Evolutionary conservation across 2,888 invertebrate species (phyloP), one percentile per base, ranked within the genome.

Genomic region (Aromia moschata): DNA sequence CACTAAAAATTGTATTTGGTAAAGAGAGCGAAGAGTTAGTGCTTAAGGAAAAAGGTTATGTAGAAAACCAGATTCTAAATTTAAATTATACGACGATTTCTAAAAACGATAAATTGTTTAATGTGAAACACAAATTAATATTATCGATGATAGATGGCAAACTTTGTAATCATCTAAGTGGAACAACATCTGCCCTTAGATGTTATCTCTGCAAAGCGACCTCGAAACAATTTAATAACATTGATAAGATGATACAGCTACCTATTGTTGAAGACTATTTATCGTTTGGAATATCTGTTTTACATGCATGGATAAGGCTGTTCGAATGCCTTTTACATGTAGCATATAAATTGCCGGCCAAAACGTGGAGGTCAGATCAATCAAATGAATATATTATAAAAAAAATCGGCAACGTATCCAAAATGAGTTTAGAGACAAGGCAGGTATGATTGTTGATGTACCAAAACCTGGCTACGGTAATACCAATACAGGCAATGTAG

Each of bases 71-170:
- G 40, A 51, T 20, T 38, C 2, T 11, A 15, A 11, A 20, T 12
- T 2, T 41, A 12, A 2, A 41, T 12, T 10, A 15, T 3, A 15
- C 2, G 11, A 12, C 10, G 2, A 10, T 41, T 15, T 2, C 15
- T 4, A 10, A 12, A 10, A 9, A 41, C 25, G 15, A 41, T 41
- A n/a, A 41, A 14, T 2, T 14, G 11, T 11, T 47, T n/a, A 14
- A n/a, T 31, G 9, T 47, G 16, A 9, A 3, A 11, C 20, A 53
- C 16, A 30, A 31, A 9, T 4, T 41, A 10, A 63, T 20, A 67
- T 73, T 20, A 65, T 59, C 70, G 9, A 71, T 74, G 70, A 60
- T 74, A 9, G 73, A 75, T 58, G 74, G 69, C 3, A 70, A 71
- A 57, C 63, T 69, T 5, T 69, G 69, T 45, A 70, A 70, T 55